Conservation (phyloP, 2,113 vertebrate genomes). For the Agapornis roseicollis region DNA sequence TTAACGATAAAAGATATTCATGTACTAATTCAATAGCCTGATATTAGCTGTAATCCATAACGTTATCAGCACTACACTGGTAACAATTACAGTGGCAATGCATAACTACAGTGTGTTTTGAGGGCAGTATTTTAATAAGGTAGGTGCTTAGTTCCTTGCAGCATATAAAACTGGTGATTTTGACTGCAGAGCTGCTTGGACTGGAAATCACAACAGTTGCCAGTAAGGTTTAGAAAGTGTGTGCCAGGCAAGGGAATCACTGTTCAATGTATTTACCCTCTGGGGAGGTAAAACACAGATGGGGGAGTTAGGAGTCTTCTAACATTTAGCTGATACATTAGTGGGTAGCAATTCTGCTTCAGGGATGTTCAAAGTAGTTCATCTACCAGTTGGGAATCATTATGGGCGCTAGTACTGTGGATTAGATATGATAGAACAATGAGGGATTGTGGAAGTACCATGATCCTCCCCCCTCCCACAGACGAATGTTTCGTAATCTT, state of each 20-base stretch:
- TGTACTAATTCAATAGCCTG: constrained; percentile 37
- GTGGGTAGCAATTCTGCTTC: constrained; percentile 65
- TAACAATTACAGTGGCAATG: constrained; percentile 53
- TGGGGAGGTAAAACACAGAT: constrained; percentile 81
- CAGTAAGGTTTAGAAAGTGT: constrained; percentile 77
- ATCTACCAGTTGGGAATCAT: constrained; percentile 47
- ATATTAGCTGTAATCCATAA: constrained; percentile 61
- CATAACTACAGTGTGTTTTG: constrained; percentile 31
- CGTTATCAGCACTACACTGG: constrained; percentile 39
- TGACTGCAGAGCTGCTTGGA: constrained; percentile 71
- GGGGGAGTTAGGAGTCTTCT: constrained; percentile 77
- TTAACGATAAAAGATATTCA: constrained; percentile 54
- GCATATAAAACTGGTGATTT: constrained; percentile 70
- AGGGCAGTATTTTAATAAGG: constrained; percentile 67
- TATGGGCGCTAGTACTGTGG: constrained; percentile 9
- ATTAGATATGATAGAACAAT: constrained; percentile 52
- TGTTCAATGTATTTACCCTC: constrained; percentile 77
- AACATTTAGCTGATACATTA: constrained; percentile 76
- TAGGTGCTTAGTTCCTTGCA: constrained; percentile 66
- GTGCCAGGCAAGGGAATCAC: constrained; percentile 77
- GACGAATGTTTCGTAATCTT: not conserved
- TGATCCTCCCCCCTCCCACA: not conserved
- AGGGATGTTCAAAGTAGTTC: constrained; percentile 54
- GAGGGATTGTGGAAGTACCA: constrained; percentile 1
- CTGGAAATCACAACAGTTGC: constrained; percentile 76